Evolutionary conservation across 2,888 invertebrate species (phyloP), one percentile per base, ranked within the genome.

Genomic region (Euclidia mi): DNA sequence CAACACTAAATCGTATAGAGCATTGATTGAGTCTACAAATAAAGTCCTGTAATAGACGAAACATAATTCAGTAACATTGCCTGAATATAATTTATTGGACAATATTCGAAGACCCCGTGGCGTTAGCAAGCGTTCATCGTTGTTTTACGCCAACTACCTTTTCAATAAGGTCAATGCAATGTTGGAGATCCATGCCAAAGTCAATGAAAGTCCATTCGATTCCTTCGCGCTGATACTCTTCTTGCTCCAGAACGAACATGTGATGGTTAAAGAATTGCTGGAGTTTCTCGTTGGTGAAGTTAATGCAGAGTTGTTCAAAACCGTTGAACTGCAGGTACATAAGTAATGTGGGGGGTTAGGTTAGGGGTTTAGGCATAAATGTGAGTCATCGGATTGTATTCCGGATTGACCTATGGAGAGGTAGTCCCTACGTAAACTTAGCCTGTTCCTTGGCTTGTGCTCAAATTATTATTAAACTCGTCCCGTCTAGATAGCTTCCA

Each of bases 191-290:
- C 97, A 99, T 98, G 95, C 99, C 99, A 95, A 99, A 99, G 95
- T 99, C 98, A 95, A 99, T 99, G 96, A 99, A 99, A 84, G 96
- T 96, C 99, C 99, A 99, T 89, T 98, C 96, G 95, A 99, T 98
- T 92, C 98, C 98, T 94, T 99, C 98, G 84, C 95, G 96, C 92
- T 98, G 97, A 96, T 99, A 99, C 90, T 98, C 98, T 95, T 99
- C 98, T 97, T 99, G 98, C 95, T 99, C 98, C 88, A 99, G 96
- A 78, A 99, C 98, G 95, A 99, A 99, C 98, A 99, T 99, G 96
- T 99, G 98, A 92, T 99, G 98, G 95, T 99, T 99, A 97, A 99
- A 99, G 96, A 98, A 99, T 95, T 99, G 99, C 95, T 99, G 99
- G 84, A 99, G 96, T 95, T 98, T 98, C 96, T 99, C 98, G 94